These are phyloP conservation scores for Eupithecia abbreviata DNA, from an alignment of 2,888 invertebrate species.

Conservation along the genomic window DNA sequence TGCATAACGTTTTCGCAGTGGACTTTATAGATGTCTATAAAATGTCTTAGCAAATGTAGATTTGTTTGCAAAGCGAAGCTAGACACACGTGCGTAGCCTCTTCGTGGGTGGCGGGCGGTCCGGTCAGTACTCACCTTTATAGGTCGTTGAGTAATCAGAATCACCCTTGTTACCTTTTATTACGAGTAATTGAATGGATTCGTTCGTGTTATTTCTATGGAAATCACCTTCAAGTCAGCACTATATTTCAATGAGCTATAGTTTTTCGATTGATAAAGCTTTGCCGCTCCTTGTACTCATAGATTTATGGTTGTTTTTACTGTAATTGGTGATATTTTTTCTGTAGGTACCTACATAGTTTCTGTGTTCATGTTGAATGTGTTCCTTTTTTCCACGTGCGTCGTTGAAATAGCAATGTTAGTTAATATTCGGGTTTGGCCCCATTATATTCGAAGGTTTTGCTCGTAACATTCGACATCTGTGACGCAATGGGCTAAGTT, in stretches of 20 bases:
- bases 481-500: background rate
- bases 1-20: too few relatives aligned
- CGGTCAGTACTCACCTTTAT: background rate
- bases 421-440: background rate
- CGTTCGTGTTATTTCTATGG: background rate
- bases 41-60: too few relatives aligned
- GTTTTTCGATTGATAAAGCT: slow-evolving; percentile 18
- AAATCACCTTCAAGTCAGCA: background rate
- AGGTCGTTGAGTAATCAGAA: background rate
- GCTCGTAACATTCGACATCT: background rate
- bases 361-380: background rate
- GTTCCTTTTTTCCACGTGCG: background rate
- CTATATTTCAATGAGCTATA: slow-evolving; percentile 22
- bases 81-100: too few relatives aligned
- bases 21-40: too few relatives aligned
- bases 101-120: too few relatives aligned
- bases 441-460: background rate
- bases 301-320: slow-evolving; percentile 13
- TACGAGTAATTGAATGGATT: background rate
- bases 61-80: too few relatives aligned
- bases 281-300: slow-evolving; percentile 3
- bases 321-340: background rate
- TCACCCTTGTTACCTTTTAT: background rate
- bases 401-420: background rate
- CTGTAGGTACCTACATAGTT: background rate